Evolutionary conservation across 2,888 invertebrate genomes (phyloP).

Genomic region (Sipha maydis): DNA sequence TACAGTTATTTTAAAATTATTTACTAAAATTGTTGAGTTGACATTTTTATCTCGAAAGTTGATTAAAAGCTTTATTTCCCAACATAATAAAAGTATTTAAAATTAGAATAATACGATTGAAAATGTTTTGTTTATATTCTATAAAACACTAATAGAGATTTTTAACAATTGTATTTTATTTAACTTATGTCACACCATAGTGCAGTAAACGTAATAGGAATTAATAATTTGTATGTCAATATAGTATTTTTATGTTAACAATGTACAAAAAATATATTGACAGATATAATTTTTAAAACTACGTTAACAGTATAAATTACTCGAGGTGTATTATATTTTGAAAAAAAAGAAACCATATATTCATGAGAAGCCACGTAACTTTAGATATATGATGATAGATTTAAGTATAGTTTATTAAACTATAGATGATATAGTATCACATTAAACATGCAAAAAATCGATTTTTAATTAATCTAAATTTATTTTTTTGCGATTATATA

Average conservation of each 20-base stretch:
- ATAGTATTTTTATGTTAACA: not conserved
- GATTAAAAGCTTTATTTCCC: not conserved
- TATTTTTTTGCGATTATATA: not conserved
- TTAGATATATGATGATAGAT: not conserved
- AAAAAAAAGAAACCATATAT: conserved; percentile 34
- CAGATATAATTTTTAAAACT: not conserved
- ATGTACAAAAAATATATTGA: not conserved
- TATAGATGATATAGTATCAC: not conserved
- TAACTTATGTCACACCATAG: not conserved
- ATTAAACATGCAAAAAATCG: not conserved
- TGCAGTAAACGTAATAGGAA: not conserved
- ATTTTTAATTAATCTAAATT: not conserved
- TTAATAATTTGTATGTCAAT: not conserved
- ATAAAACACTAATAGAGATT: not conserved
- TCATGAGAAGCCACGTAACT: conserved; percentile 35
- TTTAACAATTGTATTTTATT: not conserved
- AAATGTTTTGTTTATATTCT: not conserved
- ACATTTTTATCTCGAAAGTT: not conserved
- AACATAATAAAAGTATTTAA: not conserved
- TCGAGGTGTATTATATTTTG: not conserved
- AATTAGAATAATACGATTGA: not conserved
- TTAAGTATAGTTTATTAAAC: not conserved
- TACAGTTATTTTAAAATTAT: not conserved
- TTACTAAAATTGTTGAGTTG: not conserved
- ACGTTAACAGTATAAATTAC: not conserved